Evolutionary conservation across 2,888 invertebrate species (phyloP).

Genomic region (Calameuta idolon): DNA sequence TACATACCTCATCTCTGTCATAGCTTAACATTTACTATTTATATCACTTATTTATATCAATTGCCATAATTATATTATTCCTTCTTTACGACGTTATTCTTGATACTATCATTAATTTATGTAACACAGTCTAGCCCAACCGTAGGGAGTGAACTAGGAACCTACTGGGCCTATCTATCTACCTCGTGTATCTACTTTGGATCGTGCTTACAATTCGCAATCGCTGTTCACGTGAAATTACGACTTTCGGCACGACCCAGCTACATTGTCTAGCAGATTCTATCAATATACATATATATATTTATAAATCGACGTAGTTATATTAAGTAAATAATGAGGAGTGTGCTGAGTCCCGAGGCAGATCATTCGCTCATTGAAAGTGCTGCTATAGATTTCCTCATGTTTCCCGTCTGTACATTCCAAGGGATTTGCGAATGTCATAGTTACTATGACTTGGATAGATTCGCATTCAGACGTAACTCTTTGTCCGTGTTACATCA

Average conservation of each 20-base stretch:
- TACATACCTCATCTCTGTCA: not conserved
- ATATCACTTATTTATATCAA: constrained; percentile 6
- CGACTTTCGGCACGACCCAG: not conserved
- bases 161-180: constrained; percentile 36
- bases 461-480: not conserved
- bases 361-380: not conserved
- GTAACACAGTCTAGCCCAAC: constrained; percentile 33
- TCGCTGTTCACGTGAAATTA: not conserved
- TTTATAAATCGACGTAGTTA: constrained; percentile 15
- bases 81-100: constrained; percentile 1
- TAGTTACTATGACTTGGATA: not conserved
- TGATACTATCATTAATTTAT: constrained; percentile 16
- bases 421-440: not conserved
- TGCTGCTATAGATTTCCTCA: not conserved
- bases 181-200: constrained; percentile 17
- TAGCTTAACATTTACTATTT: constrained; percentile 2
- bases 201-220: constrained; percentile 18
- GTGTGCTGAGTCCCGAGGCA: constrained; percentile 11
- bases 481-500: constrained; percentile 34
- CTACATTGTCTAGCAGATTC: constrained; percentile 16
- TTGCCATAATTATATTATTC: constrained; percentile 4
- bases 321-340: not conserved
- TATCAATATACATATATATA: constrained; percentile 18
- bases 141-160: constrained; percentile 34
- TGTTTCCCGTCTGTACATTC: not conserved